Evolutionary conservation across 2,113 vertebrate genomes (phyloP), one percentile per base, ranked within the genome.

Genomic region (Protobothrops flavoviridis): DNA sequence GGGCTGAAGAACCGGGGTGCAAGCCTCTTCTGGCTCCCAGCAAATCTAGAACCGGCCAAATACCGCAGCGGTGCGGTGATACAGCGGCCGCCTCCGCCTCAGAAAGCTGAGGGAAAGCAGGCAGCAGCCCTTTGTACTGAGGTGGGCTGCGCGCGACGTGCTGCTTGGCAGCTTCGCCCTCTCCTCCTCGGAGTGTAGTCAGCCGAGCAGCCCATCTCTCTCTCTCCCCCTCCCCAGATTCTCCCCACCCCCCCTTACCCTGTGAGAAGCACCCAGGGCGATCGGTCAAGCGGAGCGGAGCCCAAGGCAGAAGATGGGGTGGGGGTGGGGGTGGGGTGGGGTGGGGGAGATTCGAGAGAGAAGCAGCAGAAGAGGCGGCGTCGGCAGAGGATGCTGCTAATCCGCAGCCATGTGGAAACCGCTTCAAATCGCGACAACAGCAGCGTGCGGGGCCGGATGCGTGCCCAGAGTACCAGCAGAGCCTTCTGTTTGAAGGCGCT

Each of bases 371-470:
- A 59, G 69, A 21, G 53, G 69, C 10, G 57, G 85, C 88, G 56
- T 48, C 23, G 90, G 93, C 94, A 87, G 94, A 92, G 93, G 93
- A 94, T 93, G 94, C 53, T 2, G 88, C 95, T 96, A 96, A 96
- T 97, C 97, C 95, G 95, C 39, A 93, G 95, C 24, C 12, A 86
- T 85, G 94, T 50, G 95, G 94, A 91, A 93, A 91, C 92, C 92
- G 90, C 26, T 92, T 11, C 95, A 92, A 10, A 94, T 95, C 94
- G 94, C 90, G 50, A 90, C 81, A 45, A 64, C 56, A 91, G 89
- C 93, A 95, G 96, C 88, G 74, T 95, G 91, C 95, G 94, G 12
- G 93, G 95, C 94, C 94, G 13, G 93, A 95, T 96, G 94, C 88
- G 81, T 50, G 52, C 3, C 43, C 17, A 6, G 69, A 61, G 55